phyloP scores from a whole-genome alignment of 2,888 invertebrate species.

The Onchidella celtica region DNA sequence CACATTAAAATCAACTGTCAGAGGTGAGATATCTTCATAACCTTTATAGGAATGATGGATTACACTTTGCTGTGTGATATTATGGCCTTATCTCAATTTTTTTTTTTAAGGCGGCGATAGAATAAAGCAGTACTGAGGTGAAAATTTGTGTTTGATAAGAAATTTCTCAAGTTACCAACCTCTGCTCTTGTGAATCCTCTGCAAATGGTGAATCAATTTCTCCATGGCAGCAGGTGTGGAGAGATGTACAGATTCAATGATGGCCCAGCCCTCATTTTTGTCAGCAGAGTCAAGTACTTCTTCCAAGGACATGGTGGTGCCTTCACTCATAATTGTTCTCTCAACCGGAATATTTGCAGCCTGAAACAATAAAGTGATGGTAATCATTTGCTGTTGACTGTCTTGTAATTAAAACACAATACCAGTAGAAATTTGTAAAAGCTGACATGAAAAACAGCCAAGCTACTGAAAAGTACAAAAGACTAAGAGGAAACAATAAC shows the following conservation, averaged over 20 bases:
- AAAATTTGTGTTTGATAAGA: no score
- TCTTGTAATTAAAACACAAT: no score
- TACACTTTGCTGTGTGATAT: background rate
- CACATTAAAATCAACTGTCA: no score
- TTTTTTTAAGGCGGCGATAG: no score
- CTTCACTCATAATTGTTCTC: conserved; percentile 70
- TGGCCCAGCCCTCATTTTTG: conserved; percentile 75
- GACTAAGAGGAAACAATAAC: no score
- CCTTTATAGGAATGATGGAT: background rate
- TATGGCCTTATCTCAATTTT: background rate
- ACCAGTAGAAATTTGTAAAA: no score
- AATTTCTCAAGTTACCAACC: conserved; percentile 49
- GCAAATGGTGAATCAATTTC: conserved; percentile 69
- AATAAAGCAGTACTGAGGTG: no score
- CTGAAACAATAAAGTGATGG: conserved; percentile 20
- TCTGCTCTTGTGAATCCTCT: conserved; percentile 65
- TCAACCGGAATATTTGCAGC: conserved; percentile 58
- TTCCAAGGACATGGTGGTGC: conserved; percentile 65
- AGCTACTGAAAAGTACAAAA: no score
- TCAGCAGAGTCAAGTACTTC: conserved; percentile 74
- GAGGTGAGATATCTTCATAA: background rate
- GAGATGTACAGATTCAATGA: conserved; percentile 76
- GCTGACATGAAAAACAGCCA: no score
- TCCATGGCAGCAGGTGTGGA: conserved; percentile 65
- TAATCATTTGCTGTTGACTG: no score